Conservation (phyloP, 1,140 invertebrate species). For the Conopomorpha cramerella region DNA sequence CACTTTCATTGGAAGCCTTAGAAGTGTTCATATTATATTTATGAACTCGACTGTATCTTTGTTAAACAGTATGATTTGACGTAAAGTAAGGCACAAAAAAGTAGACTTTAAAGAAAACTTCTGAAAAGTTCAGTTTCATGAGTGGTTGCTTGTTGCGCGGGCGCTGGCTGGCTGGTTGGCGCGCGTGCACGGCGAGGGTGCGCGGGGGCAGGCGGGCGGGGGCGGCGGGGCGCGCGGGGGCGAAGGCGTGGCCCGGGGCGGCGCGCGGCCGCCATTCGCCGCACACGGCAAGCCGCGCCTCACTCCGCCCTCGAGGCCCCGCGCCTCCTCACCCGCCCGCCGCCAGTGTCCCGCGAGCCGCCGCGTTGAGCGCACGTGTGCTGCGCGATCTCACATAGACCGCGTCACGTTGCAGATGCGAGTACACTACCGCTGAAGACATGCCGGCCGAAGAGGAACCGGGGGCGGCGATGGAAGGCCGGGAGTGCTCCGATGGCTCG, state of each 20-base stretch:
- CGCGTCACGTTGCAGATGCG: constrained; percentile 41
- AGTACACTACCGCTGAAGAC: constrained; percentile 22
- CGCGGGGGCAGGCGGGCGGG: constrained; percentile 6
- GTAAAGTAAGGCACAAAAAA: too few relatives aligned
- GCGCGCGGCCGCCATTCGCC: constrained; percentile 22
- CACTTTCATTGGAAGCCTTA: too few relatives aligned
- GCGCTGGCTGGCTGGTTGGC: constrained; percentile 7
- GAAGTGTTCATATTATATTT: too few relatives aligned
- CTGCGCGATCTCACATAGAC: constrained; percentile 11
- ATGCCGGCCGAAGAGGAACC: constrained; percentile 52
- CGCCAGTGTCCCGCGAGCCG: constrained; percentile 42
- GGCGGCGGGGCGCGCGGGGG: constrained; percentile 10
- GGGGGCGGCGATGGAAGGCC: constrained; percentile 37
- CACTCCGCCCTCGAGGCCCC: constrained; percentile 1
- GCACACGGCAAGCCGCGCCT: constrained; percentile 9
- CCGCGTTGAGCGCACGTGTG: constrained; percentile 23
- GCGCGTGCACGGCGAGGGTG: constrained; percentile 9
- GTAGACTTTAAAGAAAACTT: not conserved
- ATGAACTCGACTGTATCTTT: too few relatives aligned
- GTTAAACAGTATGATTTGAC: too few relatives aligned
- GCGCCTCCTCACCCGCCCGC: not conserved
- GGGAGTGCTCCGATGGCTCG: constrained; percentile 29
- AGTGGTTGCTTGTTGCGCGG: constrained; percentile 12
- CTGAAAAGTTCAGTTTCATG: not conserved
- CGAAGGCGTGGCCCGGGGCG: constrained; percentile 9